Conservation (phyloP, 2,888 invertebrate species). For the Conus canariensis region DNA sequence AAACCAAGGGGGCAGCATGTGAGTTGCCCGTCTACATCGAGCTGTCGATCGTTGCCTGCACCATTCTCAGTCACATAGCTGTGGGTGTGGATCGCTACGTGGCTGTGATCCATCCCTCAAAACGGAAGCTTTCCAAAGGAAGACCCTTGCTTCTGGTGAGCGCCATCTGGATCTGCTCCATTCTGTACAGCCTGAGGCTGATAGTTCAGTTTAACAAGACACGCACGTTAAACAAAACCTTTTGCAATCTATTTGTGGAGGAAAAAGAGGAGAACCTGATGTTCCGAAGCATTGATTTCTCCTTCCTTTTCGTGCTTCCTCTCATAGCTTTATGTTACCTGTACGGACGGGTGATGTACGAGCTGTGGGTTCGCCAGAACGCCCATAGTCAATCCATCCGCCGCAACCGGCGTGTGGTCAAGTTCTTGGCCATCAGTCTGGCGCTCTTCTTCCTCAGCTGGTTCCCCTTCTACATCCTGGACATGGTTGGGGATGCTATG, state of each 20-base stretch:
- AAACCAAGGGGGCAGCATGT: neutral
- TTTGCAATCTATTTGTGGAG: neutral
- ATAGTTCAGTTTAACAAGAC: neutral
- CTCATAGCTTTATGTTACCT: neutral
- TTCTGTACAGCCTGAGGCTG: conserved; percentile 1
- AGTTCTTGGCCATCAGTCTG: neutral
- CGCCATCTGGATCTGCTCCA: neutral
- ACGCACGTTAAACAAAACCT: neutral
- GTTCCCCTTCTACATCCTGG: conserved; percentile 12
- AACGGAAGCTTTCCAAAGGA: neutral
- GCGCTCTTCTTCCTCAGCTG: neutral
- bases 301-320: neutral
- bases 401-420: neutral
- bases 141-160: neutral
- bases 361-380: neutral
- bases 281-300: neutral
- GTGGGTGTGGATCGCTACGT: neutral
- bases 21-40: conserved; percentile 1
- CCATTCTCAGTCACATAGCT: neutral
- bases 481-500: neutral
- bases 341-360: neutral
- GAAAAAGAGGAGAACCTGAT: neutral
- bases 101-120: neutral
- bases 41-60: neutral
- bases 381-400: neutral